Evolutionary conservation across 2,113 vertebrate species (phyloP), one percentile per base, ranked within the genome.

Genomic region (Lichenostomus cassidix): DNA sequence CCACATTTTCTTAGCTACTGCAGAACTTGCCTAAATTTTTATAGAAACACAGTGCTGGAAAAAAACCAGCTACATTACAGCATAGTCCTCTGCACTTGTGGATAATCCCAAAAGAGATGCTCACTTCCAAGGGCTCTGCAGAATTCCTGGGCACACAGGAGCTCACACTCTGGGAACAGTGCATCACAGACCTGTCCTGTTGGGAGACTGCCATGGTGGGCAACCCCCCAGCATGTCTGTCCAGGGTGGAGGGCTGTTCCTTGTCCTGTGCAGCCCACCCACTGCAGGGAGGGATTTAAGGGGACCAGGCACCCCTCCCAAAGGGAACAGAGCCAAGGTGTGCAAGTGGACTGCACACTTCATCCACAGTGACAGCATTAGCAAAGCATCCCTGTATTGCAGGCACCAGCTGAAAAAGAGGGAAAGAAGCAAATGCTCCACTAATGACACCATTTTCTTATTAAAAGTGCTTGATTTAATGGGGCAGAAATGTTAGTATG

Each of bases 141-240:
- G 31, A 67, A 67, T 22, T 31, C 20, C 33, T 6, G 15, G 46
- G 17, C 16, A 33, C 11, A 11, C 2, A 16, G 55, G 23, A 60
- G 8, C 44, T 53, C 59, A 23, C 11, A 14, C 12, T 28, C 28
- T 17, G 12, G 17, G 52, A 41, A 39, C 0, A 31, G 35, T 1
- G 12, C 8, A 44, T 24, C 58, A 46, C 15, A 24, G 10, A 55
- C 20, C 10, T 0, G 0, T 35, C 42, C 28, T 31, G 5, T n/a
- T 29, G 58, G 7, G 41, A 8, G 6, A 50, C 24, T 44, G 31
- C 11, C 37, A 24, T 2, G 31, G 5, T 21, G 18, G 71, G 53
- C 41, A 68, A 25, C 18, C 37, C 37, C 9, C 21, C 16, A 10
- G 3, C 4, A 4, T 10, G 11, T 33, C 42, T 50, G 39, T 7